Evolutionary conservation across 1,140 invertebrate species (phyloP).

Genomic region (Acromyrmex echinatior): DNA sequence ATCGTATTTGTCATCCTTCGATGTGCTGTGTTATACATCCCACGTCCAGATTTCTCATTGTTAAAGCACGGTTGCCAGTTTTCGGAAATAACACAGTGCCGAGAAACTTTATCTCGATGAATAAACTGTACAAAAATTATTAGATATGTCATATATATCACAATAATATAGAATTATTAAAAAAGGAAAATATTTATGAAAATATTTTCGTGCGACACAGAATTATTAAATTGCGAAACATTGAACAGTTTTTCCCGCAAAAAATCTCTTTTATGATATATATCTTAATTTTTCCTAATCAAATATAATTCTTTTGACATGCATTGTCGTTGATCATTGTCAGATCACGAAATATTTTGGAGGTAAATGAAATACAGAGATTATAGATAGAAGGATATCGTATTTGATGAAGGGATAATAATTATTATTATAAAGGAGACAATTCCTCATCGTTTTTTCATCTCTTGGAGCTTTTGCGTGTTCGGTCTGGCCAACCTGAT

Average conservation of each 20-base stretch:
- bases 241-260: neutral
- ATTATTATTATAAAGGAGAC: neutral
- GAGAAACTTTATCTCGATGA: neutral
- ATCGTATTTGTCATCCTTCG: neutral
- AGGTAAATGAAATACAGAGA: neutral
- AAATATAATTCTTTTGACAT: neutral
- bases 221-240: too few relatives aligned
- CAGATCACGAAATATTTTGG: neutral
- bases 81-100: neutral
- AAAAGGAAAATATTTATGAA: neutral
- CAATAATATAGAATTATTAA: neutral
- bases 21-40: neutral
- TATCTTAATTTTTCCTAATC: neutral
- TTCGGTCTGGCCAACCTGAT: slow-evolving; percentile 54
- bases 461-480: neutral
- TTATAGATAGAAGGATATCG: neutral
- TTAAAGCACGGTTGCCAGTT: neutral
- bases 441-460: neutral
- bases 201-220: neutral
- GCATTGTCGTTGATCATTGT: neutral
- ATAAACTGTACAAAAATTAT: neutral
- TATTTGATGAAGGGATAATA: slow-evolving; percentile 20
- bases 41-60: neutral
- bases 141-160: neutral
- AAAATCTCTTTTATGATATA: neutral